phyloP scores from a whole-genome alignment of 1,140 invertebrate species.

The Orchesella cincta region DNA sequence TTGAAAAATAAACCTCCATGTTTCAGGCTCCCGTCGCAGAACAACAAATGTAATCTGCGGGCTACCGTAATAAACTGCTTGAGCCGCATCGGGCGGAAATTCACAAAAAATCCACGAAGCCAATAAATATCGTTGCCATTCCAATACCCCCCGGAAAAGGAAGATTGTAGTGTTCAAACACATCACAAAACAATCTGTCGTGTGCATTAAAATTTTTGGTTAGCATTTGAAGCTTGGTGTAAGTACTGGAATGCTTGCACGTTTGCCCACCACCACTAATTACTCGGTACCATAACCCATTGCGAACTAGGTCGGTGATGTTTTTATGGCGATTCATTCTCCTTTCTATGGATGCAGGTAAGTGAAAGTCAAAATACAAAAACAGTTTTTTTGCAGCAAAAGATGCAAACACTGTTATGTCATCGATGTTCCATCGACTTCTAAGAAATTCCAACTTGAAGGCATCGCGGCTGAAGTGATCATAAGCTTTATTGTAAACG shows the following conservation, averaged over 20 bases:
- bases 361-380: not conserved
- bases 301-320: not conserved
- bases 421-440: not conserved
- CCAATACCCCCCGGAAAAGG: not conserved
- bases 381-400: not conserved
- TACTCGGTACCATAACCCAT: not conserved
- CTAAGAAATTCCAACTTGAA: not conserved
- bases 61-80: not conserved
- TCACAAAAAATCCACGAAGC: not conserved
- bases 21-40: not conserved
- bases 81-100: not conserved
- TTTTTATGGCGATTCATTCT: not conserved
- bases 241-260: not conserved
- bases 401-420: not conserved
- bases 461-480: not conserved
- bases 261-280: not conserved
- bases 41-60: not conserved
- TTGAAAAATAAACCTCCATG: not conserved
- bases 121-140: not conserved
- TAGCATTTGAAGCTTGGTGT: not conserved
- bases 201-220: not conserved
- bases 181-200: conserved; percentile 16
- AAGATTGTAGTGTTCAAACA: conserved; percentile 11
- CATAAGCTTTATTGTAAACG: not conserved
- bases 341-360: not conserved